A percentile compares a stretch with the other conserved stretches of the same genome.
Evolutionary conservation across 30 jellyfish, hydroid and myxozoan species (phyloP).

Genomic region (Rhopilema esculentum): DNA sequence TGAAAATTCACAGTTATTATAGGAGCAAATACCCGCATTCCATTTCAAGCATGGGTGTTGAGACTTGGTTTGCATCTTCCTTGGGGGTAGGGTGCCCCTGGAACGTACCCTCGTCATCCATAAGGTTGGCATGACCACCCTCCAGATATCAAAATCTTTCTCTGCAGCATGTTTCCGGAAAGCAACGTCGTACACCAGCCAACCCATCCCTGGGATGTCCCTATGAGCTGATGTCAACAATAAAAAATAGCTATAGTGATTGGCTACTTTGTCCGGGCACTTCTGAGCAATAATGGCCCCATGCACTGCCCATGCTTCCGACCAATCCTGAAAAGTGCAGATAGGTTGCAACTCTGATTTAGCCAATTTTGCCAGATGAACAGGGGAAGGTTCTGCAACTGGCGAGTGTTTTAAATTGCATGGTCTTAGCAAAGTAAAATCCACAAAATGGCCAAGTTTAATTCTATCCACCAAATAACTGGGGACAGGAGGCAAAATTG

Average conservation of each 20-base stretch:
- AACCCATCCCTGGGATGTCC: constrained; percentile 25
- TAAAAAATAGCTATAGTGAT: neutral
- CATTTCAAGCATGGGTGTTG: constrained; percentile 15
- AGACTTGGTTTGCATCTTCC: neutral
- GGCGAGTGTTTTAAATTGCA: neutral
- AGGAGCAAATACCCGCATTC: constrained; percentile 11
- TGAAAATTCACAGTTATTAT: neutral
- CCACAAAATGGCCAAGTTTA: neutral
- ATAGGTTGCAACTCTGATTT: neutral
- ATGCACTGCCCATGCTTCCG: constrained; percentile 24
- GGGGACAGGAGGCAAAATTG: neutral
- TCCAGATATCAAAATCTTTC: neutral
- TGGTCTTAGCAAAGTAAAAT: neutral
- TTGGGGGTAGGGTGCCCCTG: neutral
- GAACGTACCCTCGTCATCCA: constrained; percentile 18
- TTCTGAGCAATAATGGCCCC: neutral
- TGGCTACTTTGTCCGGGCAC: constrained; percentile 1
- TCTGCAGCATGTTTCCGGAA: constrained; percentile 30
- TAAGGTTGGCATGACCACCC: constrained; percentile 13
- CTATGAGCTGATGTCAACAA: constrained; percentile 4
- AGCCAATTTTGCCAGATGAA: neutral
- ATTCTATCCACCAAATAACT: neutral
- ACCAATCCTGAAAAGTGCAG: constrained; percentile 36
- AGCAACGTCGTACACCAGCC: constrained; percentile 20
- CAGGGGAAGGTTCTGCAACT: neutral